Conservation (phyloP, 2,888 invertebrate genomes). For the Shargacucullia verbasci region DNA sequence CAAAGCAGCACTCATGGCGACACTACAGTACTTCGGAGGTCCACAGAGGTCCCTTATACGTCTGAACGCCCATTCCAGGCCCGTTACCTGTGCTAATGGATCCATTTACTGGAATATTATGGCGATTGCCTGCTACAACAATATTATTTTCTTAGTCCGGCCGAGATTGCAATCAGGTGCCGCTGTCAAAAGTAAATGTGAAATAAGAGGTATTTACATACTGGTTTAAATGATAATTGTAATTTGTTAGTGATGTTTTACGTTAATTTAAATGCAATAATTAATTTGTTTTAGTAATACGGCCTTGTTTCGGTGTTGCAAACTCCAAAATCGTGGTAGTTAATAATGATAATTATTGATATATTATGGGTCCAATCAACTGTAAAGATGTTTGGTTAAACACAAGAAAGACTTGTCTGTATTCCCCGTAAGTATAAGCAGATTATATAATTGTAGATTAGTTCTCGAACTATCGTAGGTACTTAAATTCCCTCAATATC, state of each 20-base stretch:
- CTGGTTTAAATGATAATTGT: conserved; percentile 15
- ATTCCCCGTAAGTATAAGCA: too few relatives aligned
- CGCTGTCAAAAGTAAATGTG: conserved; percentile 6
- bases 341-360: too few relatives aligned
- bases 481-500: too few relatives aligned
- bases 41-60: conserved; percentile 48
- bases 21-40: conserved; percentile 39
- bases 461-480: too few relatives aligned
- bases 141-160: conserved; percentile 43
- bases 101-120: conserved; percentile 45
- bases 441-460: too few relatives aligned
- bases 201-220: conserved; percentile 14
- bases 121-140: conserved; percentile 35
- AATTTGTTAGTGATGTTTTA: conserved; percentile 23
- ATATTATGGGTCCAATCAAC: too few relatives aligned
- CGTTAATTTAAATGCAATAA: conserved; percentile 14
- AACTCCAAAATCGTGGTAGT: too few relatives aligned
- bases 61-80: conserved; percentile 26
- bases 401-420: too few relatives aligned
- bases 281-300: neutral
- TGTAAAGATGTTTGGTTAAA: too few relatives aligned
- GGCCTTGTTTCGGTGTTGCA: too few relatives aligned
- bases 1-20: conserved; percentile 3
- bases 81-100: conserved; percentile 47
- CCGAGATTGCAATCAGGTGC: conserved; percentile 41